Evolutionary conservation across 2,888 invertebrate genomes (phyloP).

Genomic region (Ochropleura leucogaster): DNA sequence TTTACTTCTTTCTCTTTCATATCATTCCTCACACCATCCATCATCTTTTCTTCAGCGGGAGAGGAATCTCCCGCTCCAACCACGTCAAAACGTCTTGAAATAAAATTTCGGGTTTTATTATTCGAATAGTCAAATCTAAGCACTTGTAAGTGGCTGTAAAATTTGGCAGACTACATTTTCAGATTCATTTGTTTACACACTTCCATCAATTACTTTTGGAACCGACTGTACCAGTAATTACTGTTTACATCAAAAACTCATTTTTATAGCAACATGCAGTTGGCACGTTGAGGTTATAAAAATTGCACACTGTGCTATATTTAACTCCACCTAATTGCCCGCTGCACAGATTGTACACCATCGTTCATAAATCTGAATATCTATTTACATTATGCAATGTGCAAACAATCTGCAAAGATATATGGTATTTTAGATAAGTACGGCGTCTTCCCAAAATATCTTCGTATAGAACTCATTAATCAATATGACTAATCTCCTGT

Average conservation of each 20-base stretch:
- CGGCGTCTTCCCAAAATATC: constrained; percentile 28
- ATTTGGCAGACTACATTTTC: too few relatives aligned
- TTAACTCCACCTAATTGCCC: constrained; percentile 34
- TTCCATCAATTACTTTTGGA: background rate
- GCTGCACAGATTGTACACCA: constrained; percentile 30
- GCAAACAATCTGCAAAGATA: constrained; percentile 39
- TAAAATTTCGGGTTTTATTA: too few relatives aligned
- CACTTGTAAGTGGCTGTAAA: too few relatives aligned
- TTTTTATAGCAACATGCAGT: constrained; percentile 38
- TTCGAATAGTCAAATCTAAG: too few relatives aligned
- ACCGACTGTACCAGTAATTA: constrained; percentile 30
- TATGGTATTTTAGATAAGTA: constrained; percentile 38
- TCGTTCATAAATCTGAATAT: constrained; percentile 44
- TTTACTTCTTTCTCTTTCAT: too few relatives aligned
- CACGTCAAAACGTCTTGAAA: too few relatives aligned
- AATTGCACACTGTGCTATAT: constrained; percentile 41
- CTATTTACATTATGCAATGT: constrained; percentile 51
- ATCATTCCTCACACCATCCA: too few relatives aligned
- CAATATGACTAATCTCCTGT: constrained; percentile 16
- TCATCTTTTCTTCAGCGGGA: too few relatives aligned
- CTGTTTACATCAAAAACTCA: constrained; percentile 45
- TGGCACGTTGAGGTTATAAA: constrained; percentile 35
- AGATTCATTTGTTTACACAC: background rate
- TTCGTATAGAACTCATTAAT: constrained; percentile 23
- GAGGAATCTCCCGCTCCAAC: too few relatives aligned